Evolutionary conservation across 2,888 invertebrate species (phyloP), one percentile per base, ranked within the genome.

Genomic region (Hanleya hanleyi): DNA sequence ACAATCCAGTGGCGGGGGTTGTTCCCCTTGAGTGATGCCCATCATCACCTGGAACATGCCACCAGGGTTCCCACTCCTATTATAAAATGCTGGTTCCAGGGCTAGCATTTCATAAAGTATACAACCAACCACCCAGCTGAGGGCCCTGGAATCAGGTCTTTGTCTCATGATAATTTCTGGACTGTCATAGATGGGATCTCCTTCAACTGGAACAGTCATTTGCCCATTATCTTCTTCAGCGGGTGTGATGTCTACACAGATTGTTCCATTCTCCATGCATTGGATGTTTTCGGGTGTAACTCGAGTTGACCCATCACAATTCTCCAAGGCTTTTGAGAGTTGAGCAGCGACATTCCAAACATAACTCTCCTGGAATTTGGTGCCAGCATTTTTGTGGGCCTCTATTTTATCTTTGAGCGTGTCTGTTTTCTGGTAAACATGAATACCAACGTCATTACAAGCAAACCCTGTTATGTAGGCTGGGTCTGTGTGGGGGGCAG

Each of bases 81-180:
- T 80, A 72, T 77, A 77, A 64, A 72, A 84, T 41, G 83, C 83
- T 33, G 85, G 83, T 69, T 78, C 75, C 50, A 84, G 75, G 64
- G 82, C 81, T 41, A 83, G 66, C 69, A 81, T 74, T 72, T 85
- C 85, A 73, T 83, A 82, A 33, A 81, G 38, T 1, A 85, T 76
- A 67, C 83, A 84, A 3, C 85, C 84, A 35, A 84, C 66, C 1
- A 81, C 73, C 85, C 85, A 85, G 35, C 77, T 70, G 47, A 77
- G 76, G 29, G 83, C 79, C 70, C 71, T 78, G 47, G 73, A 67
- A 29, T 73, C 75, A 26, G 79, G 78, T 61, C 77, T 69, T 37
- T 77, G 73, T 7, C 71, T 70, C 0, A 68, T 74, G n/a, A 83
- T 32, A 29, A 81, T 78, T 65, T 84, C 84, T 0, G 84, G 84